Base-by-base conservation (phyloP, 2,797 vertebrate species). In the Rhabdophis nuchalis region DNA sequence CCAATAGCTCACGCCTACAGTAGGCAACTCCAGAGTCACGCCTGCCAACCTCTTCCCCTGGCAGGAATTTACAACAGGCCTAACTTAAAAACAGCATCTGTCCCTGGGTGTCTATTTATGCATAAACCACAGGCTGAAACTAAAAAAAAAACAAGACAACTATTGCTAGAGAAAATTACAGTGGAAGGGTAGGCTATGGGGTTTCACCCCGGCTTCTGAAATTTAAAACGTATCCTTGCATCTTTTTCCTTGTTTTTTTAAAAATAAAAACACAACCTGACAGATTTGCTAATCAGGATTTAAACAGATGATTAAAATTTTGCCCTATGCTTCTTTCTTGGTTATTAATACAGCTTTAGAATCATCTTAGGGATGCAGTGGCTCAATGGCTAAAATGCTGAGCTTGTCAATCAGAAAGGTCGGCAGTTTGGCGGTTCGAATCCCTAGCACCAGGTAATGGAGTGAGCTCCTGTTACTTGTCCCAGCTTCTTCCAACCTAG, bases 201-300 rank as follows among this genome's bases (percentile, higher is more conserved):
- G 54, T 87, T 57, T 60, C 52, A 61, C 11, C 60, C 77, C n/a
- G 85, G 85, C 85, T 60, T 82, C 56, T 52, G 23, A 54, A 36
- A 68, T 36, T 89, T 54, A 92, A 64, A 87, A 90, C 89, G 20
- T 72, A 68, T 90, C n/a, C 89, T 90, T 41, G 5, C 46, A 58
- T 29, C 54, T 56, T 52, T 18, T 68, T 25, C 85, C 64, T 92
- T 87, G 92, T 90, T 3, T 46, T 46, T 46, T 3, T 87, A 90
- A 90, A 77, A n/a, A n/a, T n/a, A n/a, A n/a, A 20, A 88, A 92
- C 58, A 87, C 18, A 77, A 54, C 50, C 25, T 36, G 60, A 29
- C 52, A n/a, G 54, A 58, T 93, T 58, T 90, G 89, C 60, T 92
- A 89, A 41, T 7, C 46, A 32, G 53, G 92, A 92, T 90, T 56